phyloP scores from a whole-genome alignment of 2,797 vertebrate genomes.

The Erpetoichthys calabaricus region DNA sequence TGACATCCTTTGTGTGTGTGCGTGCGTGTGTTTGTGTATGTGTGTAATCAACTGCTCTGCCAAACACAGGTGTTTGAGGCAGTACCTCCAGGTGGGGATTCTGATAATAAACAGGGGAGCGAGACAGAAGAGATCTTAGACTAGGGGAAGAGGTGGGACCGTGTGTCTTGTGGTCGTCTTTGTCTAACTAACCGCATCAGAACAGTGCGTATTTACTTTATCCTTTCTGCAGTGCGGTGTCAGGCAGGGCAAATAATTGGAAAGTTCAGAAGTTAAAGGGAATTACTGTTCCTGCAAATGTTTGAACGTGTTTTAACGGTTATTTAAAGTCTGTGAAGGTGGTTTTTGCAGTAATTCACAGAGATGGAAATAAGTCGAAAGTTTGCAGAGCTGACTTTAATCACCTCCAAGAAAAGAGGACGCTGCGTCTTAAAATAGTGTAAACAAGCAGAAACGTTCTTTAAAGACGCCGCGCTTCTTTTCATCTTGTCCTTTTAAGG shows the following conservation, averaged over 20 bases:
- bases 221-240: conserved; percentile 54
- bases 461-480: conserved; percentile 25
- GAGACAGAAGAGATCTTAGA: neutral
- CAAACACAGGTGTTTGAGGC: conserved; percentile 14
- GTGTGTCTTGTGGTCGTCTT: conserved; percentile 20
- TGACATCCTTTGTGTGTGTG: no score
- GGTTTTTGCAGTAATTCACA: conserved; percentile 22
- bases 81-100: conserved; percentile 22
- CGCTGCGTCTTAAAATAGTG: conserved; percentile 30
- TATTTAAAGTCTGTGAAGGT: conserved; percentile 31
- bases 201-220: conserved; percentile 51
- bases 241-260: conserved; percentile 39
- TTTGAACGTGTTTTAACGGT: conserved; percentile 52
- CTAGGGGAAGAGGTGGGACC: conserved; percentile 34
- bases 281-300: conserved; percentile 25
- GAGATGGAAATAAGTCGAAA: conserved; percentile 33
- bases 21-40: no score
- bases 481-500: conserved; percentile 35
- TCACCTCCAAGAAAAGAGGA: conserved; percentile 42
- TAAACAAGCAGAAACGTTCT: conserved; percentile 34
- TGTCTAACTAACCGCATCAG: conserved; percentile 26
- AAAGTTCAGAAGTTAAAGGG: conserved; percentile 38
- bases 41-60: conserved; percentile 16
- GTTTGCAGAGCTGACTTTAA: conserved; percentile 66
- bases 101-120: conserved; percentile 28